Base-by-base conservation (phyloP, 2,888 invertebrate species). In the Sympetrum striolatum region DNA sequence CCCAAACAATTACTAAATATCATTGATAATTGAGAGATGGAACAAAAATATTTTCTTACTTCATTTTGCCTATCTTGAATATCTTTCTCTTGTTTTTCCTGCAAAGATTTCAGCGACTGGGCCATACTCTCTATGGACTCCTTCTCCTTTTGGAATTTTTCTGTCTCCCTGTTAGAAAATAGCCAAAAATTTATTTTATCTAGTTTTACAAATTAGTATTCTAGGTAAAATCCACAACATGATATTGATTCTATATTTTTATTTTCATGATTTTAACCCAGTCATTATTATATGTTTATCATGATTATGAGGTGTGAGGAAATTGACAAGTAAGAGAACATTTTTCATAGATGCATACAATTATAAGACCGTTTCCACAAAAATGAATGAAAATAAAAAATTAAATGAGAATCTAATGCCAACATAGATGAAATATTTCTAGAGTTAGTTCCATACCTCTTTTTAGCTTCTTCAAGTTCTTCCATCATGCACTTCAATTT, bases 61-160 rank as follows among this genome's bases (percentile, higher is more conserved):
- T 92, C 92, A 31, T 90, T 90, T 58, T 91, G 91, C 60, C 91
- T 91, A n/a, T 90, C 90, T 25, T 91, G 90, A n/a, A 91, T 90
- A 25, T 91, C 90, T 35, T 91, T 91, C 81, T 91, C 91, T 90
- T 91, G 91, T 14, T 91, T 91, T 53, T 92, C 91, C 35, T 92
- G 90, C 22, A 90, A 90, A 2, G 73, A 48, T 39, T 91, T 91
- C 60, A 91, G 82, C 25, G 82, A 53, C 31, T 91, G 86, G 10
- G 91, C 64, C 60, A 90, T 90, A 64, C 90, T 90, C 90, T 91
- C 91, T 10, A 91, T 80, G 25, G 81, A 90, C n/a, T 60, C 80
- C 64, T 91, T 91, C 90, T 92, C 91, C 15, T 39, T 39, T 39
- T 90, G 91, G 64, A 91, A 86, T 60, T 53, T 79, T 37, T 92